Base-by-base conservation (phyloP, 2,113 vertebrate genomes). In the Zosterops japonicus region DNA sequence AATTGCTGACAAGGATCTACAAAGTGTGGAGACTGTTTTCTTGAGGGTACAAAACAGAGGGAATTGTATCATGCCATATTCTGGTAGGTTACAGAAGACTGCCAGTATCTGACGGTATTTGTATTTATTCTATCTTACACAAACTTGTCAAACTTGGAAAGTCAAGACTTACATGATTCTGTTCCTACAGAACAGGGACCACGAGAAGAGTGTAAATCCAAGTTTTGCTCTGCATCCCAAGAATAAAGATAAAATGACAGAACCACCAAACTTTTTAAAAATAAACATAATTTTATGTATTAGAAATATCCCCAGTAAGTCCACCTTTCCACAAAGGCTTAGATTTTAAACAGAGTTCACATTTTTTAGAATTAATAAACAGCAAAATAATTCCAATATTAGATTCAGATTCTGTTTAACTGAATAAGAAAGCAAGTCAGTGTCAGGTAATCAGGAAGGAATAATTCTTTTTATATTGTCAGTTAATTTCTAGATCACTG, bases 201-300 rank as follows among this genome's bases (percentile, higher is more conserved):
- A 27, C 31, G 8, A 84, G 20, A 78, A 74, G 27, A 44, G 11
- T 33, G 14, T 75, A 35, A 67, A 28, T 16, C 0, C 2, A 83
- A 75, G 31, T 22, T 82, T 81, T 87, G 16, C 35, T 91, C 36
- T 60, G 47, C 49, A 47, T 35, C 35, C 28, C 4, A 1, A 9
- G 46, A 70, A 9, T 21, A 33, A 77, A 20, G 14, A 77, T 35
- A 89, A 81, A 50, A 82, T 9, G 27, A 78, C 72, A 89, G 76
- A 93, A 14, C 2, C 39, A 56, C 36, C 33, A 88, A 52, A 42
- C 39, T 92, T 97, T 91, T 97, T 97, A 85, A 98, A 98, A 98
- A 98, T 97, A 98, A 89, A 97, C 97, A 98, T 98, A 97, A 97
- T 98, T 87, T 97, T 95, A 92, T 96, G 79, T 90, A 95, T 97